phyloP scores from a whole-genome alignment of 2,113 vertebrate species.

The Aplodontia rufa region DNA sequence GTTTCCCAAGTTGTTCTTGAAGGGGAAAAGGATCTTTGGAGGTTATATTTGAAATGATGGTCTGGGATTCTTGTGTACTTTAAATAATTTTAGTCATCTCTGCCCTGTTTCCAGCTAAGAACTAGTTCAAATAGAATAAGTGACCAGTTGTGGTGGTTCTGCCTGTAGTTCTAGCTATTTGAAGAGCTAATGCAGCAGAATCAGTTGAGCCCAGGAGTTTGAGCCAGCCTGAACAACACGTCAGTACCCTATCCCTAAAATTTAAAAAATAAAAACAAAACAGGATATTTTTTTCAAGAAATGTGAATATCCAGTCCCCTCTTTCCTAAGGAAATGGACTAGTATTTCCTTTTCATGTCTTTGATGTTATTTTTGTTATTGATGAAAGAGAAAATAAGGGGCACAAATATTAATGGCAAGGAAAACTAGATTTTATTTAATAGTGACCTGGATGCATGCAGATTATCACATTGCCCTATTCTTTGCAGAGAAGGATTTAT shows the following conservation, averaged over 20 bases:
- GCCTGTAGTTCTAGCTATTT: background rate
- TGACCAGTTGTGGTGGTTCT: background rate
- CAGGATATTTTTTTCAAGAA: background rate
- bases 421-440: constrained; percentile 16
- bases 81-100: background rate
- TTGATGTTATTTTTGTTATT: constrained; percentile 25
- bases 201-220: background rate
- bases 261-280: background rate
- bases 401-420: background rate
- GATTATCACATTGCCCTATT: background rate
- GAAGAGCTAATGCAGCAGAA: background rate
- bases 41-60: background rate
- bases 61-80: background rate
- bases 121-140: background rate
- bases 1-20: background rate
- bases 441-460: background rate
- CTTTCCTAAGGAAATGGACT: background rate
- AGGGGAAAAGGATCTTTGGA: background rate
- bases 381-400: background rate
- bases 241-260: background rate
- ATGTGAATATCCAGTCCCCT: background rate
- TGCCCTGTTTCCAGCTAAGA: background rate
- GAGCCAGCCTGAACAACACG: background rate
- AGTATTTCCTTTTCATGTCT: background rate
- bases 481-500: background rate